A percentile compares a stretch with the other conserved stretches of the same genome.
These are phyloP conservation scores for Lucifuga dentata DNA, from an alignment of 2,113 vertebrate genomes.

Conservation along the genomic window DNA sequence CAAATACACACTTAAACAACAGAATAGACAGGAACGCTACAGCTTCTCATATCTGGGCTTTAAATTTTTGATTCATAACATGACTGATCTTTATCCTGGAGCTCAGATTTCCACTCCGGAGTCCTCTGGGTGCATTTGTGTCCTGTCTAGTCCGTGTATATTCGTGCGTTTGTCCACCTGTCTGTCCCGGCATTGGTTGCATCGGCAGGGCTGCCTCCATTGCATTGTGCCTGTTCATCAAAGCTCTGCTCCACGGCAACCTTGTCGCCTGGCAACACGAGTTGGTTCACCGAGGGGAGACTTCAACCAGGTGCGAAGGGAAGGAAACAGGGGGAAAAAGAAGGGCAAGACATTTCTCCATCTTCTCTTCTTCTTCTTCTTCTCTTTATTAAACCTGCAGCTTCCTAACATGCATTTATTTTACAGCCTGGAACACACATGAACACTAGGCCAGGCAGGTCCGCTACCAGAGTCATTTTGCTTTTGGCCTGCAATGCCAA, in stretches of 20 bases:
- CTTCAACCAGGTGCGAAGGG: conserved; percentile 45
- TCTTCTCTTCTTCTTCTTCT: conserved; percentile 5
- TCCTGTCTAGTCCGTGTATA: conserved; percentile 27
- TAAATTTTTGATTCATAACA: too few relatives aligned
- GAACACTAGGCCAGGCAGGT: not conserved
- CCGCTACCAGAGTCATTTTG: conserved; percentile 12
- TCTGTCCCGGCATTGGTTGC: conserved; percentile 28
- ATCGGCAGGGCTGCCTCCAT: conserved; percentile 54
- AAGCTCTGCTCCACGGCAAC: conserved; percentile 79
- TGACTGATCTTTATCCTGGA: too few relatives aligned
- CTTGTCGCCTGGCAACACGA: conserved; percentile 82
- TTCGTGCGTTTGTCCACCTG: conserved; percentile 42
- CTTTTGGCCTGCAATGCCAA: conserved; percentile 8
- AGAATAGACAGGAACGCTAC: too few relatives aligned
- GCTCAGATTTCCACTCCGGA: too few relatives aligned
- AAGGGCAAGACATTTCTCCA: conserved; percentile 28
- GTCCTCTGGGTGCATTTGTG: conserved; percentile 1
- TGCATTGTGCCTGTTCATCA: conserved; percentile 77
- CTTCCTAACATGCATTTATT: conserved; percentile 2
- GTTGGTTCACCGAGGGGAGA: conserved; percentile 64
- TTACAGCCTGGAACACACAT: not conserved
- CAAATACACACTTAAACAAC: not conserved
- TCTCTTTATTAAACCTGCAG: not conserved
- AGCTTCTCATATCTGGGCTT: too few relatives aligned
- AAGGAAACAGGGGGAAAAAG: conserved; percentile 51